These are phyloP conservation scores for Pseudoatta argentina DNA, from an alignment of 1,140 invertebrate genomes.

Conservation along the genomic window DNA sequence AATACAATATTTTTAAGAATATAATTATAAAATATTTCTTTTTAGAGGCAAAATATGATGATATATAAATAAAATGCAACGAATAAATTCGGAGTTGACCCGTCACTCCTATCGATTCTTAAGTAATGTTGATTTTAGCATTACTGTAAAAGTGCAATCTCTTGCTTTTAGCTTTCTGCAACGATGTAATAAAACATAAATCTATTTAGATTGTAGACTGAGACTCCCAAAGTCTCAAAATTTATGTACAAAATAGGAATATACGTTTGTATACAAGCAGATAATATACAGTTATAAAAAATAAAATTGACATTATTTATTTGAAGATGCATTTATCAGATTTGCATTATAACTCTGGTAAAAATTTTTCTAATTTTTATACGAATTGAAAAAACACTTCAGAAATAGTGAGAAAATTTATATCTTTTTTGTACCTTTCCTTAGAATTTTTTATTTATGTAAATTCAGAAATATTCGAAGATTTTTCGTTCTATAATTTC, in stretches of 20 bases:
- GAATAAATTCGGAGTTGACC: too few species aligned
- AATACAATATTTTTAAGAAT: too few species aligned
- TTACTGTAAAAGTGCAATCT: conserved; percentile 56
- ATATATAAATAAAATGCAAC: too few species aligned
- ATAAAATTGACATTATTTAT: conserved; percentile 18
- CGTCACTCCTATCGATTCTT: not conserved
- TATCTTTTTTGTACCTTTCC: too few species aligned
- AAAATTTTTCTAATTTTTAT: too few species aligned
- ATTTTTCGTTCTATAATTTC: too few species aligned
- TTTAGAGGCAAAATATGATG: too few species aligned
- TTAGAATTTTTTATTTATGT: too few species aligned
- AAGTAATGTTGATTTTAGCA: conserved; percentile 67
- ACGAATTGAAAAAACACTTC: too few species aligned
- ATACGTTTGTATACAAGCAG: conserved; percentile 48
- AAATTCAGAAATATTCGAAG: too few species aligned
- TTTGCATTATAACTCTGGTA: not conserved
- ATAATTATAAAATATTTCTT: too few species aligned
- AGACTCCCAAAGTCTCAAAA: not conserved
- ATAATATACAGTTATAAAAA: conserved; percentile 8
- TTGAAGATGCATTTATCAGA: not conserved
- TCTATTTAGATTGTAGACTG: not conserved
- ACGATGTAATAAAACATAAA: conserved; percentile 34
- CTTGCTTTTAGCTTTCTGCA: conserved; percentile 44
- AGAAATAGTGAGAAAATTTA: too few species aligned
- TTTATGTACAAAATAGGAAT: conserved; percentile 53